Evolutionary conservation across 2,888 invertebrate genomes (phyloP).

Genomic region (Phania funesta): DNA sequence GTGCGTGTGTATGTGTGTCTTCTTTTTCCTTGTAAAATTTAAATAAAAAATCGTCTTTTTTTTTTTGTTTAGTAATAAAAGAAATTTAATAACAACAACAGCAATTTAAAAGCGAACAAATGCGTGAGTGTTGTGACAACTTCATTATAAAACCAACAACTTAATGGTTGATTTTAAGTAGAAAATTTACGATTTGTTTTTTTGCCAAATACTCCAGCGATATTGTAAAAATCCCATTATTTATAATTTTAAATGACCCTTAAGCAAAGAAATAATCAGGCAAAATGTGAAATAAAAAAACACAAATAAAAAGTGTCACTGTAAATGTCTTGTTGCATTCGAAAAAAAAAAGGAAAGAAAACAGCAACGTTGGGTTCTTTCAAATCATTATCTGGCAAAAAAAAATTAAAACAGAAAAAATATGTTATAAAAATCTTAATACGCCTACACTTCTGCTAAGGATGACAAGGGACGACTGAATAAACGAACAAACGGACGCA

Average conservation of each 20-base stretch:
- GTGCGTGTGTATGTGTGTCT: too few species aligned
- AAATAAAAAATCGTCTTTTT: not conserved
- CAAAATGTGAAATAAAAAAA: not conserved
- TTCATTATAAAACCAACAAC: slow-evolving; percentile 66
- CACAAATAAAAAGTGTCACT: not conserved
- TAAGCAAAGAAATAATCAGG: not conserved
- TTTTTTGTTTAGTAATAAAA: slow-evolving; percentile 15
- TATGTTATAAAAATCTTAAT: slow-evolving; percentile 32
- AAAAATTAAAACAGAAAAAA: not conserved
- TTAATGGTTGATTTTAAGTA: slow-evolving; percentile 66
- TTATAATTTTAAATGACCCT: slow-evolving; percentile 66
- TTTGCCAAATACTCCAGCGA: slow-evolving; percentile 43
- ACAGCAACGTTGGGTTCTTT: not conserved
- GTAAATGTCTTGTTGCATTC: not conserved
- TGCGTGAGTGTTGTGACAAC: slow-evolving; percentile 68
- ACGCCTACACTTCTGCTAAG: slow-evolving; percentile 34
- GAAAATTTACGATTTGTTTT: slow-evolving; percentile 67
- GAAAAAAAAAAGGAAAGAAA: not conserved
- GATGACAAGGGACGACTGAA: not conserved
- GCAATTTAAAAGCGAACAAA: slow-evolving; percentile 2
- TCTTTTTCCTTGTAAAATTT: slow-evolving; percentile 1
- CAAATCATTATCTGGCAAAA: not conserved
- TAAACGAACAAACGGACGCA: not conserved
- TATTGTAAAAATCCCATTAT: slow-evolving; percentile 54
- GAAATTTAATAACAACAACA: not conserved